Evolutionary conservation across 2,113 vertebrate species (phyloP).

Genomic region (Ptilonorhynchus violaceus): DNA sequence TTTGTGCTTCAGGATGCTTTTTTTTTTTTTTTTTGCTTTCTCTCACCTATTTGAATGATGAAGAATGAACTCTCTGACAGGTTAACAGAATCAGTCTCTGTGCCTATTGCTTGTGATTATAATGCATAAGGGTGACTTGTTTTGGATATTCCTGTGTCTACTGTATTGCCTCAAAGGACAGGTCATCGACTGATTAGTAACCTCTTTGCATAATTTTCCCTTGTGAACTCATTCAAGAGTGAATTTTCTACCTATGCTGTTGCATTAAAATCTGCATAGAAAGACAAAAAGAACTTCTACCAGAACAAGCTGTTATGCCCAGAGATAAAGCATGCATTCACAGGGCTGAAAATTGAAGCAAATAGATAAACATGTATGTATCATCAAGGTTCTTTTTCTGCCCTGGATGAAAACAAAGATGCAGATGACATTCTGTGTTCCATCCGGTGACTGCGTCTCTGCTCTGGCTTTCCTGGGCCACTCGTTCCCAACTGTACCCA

Average conservation of each 20-base stretch:
- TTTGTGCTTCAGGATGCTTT: neutral
- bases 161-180: conserved; percentile 12
- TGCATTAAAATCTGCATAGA: conserved; percentile 40
- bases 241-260: conserved; percentile 37
- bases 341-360: neutral
- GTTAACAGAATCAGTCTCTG: conserved; percentile 29
- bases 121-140: conserved; percentile 16
- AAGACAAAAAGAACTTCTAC: conserved; percentile 47
- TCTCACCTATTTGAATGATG: conserved; percentile 45
- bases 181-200: conserved; percentile 29
- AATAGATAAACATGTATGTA: neutral
- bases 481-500: neutral
- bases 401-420: neutral
- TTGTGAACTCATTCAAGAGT: conserved; percentile 39
- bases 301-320: neutral
- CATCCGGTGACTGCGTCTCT: accelerated
- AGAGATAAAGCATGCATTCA: neutral
- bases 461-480: neutral
- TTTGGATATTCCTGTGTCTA: conserved; percentile 38
- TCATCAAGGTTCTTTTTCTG: neutral
- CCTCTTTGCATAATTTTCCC: conserved; percentile 34
- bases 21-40: neutral
- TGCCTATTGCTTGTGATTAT: conserved; percentile 5
- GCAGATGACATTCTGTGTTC: neutral
- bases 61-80: conserved; percentile 1